phyloP scores from a whole-genome alignment of 2,113 vertebrate species.

The Oreochromis spilurus region DNA sequence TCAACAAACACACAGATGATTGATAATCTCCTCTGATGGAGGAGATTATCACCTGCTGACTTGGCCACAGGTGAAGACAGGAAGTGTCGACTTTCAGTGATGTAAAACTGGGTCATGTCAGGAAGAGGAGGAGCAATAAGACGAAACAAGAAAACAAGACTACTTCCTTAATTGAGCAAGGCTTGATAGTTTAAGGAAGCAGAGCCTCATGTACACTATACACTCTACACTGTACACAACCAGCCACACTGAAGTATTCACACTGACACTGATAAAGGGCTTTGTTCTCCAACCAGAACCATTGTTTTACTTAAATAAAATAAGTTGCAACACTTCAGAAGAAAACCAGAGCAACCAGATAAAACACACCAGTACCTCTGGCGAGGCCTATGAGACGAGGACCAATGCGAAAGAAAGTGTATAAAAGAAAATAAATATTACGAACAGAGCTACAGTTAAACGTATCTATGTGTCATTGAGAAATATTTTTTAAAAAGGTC shows the following conservation, averaged over 20 bases:
- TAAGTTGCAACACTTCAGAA: neutral
- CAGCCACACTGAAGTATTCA: neutral
- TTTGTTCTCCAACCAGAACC: neutral
- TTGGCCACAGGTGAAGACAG: constrained; percentile 16
- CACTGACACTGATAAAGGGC: neutral
- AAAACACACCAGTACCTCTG: neutral
- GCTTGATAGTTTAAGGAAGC: neutral
- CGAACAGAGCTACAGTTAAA: neutral
- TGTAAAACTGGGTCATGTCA: constrained; percentile 37
- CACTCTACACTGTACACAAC: neutral
- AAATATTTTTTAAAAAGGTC: fast-evolving
- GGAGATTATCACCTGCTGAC: constrained; percentile 32
- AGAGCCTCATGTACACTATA: neutral
- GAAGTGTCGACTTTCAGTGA: constrained; percentile 11
- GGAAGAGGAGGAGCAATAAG: neutral
- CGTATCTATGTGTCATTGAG: neutral
- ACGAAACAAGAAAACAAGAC: neutral
- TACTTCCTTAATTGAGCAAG: neutral
- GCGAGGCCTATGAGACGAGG: neutral
- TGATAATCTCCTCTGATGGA: neutral
- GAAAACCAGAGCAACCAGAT: neutral
- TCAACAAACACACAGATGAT: neutral
- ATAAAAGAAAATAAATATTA: neutral
- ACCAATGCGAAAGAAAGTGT: neutral
- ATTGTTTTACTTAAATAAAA: neutral